These are phyloP conservation scores for Rhinolophus ferrumequinum DNA, from an alignment of 2,113 vertebrate genomes.

Conservation along the genomic window DNA sequence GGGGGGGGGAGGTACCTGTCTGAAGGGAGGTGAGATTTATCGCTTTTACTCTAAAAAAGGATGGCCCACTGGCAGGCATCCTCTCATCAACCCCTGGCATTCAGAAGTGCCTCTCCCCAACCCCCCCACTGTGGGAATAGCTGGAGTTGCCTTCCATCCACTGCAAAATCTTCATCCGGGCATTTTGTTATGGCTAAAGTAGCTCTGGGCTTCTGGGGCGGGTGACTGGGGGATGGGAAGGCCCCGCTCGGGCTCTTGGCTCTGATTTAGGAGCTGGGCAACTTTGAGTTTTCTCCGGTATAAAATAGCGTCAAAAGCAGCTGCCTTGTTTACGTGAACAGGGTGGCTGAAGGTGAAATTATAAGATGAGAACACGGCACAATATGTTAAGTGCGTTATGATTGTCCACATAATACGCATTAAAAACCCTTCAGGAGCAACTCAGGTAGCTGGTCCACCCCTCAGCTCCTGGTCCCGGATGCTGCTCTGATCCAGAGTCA, in stretches of 20 bases:
- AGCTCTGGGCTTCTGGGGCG: background rate
- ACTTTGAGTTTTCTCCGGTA: background rate
- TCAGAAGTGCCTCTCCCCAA: background rate
- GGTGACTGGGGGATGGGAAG: background rate
- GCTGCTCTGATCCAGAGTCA: background rate
- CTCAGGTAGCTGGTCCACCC: too few species aligned
- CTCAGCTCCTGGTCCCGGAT: background rate
- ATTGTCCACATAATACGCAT: background rate
- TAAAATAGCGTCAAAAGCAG: background rate
- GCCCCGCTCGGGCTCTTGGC: background rate
- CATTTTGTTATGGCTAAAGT: background rate
- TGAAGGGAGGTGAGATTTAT: background rate
- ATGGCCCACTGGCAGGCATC: background rate
- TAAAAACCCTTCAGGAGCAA: background rate
- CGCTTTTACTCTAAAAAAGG: background rate
- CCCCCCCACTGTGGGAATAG: background rate
- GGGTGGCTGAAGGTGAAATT: background rate
- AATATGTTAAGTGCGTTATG: too few species aligned
- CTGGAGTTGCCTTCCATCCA: background rate
- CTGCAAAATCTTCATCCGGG: background rate
- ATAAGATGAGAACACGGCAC: background rate
- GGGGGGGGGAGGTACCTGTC: too few species aligned
- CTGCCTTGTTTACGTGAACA: background rate
- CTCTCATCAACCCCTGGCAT: background rate
- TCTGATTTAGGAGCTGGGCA: background rate